These are phyloP conservation scores for Sinella curviseta DNA, from an alignment of 1,140 invertebrate genomes.

Conservation along the genomic window DNA sequence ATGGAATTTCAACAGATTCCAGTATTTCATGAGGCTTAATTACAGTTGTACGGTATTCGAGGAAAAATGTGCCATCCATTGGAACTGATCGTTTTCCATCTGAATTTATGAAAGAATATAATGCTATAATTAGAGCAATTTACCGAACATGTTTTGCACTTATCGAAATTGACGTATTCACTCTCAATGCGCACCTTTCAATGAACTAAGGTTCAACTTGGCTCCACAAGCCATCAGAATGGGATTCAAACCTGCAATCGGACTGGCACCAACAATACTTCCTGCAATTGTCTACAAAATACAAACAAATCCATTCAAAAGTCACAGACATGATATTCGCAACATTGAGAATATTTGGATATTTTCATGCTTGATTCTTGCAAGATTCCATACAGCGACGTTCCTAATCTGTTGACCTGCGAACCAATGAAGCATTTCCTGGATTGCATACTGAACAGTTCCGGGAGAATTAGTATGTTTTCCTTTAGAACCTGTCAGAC, in stretches of 20 bases:
- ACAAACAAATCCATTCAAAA: neutral
- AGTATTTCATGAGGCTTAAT: conserved; percentile 59
- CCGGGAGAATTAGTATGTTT: too few species aligned
- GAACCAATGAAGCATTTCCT: conserved; percentile 63
- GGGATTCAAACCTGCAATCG: conserved; percentile 64
- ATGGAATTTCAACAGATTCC: conserved; percentile 57
- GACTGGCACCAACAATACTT: conserved; percentile 63
- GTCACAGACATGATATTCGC: neutral
- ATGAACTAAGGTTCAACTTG: conserved; percentile 34
- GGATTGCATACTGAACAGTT: conserved; percentile 53
- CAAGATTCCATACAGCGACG: conserved; percentile 59
- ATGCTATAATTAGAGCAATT: too few species aligned
- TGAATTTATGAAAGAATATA: neutral
- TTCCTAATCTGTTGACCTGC: conserved; percentile 64
- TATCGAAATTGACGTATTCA: too few species aligned
- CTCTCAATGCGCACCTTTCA: neutral
- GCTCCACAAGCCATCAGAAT: conserved; percentile 57
- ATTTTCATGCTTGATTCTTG: too few species aligned
- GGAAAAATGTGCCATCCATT: conserved; percentile 62
- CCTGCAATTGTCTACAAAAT: conserved; percentile 59
- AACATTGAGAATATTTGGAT: neutral
- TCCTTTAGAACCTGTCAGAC: too few species aligned
- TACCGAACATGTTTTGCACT: too few species aligned
- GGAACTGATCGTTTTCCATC: conserved; percentile 52
- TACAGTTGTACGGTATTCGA: conserved; percentile 59